Base-by-base conservation (phyloP, 2,888 invertebrate species). In the Stenolophus ochropezus region DNA sequence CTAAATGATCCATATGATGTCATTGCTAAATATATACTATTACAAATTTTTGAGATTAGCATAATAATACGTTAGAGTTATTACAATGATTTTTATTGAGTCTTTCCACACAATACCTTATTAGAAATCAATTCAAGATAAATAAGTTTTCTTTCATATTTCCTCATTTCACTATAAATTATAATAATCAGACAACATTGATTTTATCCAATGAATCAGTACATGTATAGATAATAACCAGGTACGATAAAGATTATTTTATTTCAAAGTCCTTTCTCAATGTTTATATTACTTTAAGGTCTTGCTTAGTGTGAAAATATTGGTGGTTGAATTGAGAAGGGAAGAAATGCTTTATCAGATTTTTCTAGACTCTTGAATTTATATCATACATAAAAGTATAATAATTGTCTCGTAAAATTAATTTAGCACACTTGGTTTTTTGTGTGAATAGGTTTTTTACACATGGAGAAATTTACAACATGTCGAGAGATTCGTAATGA, bases 331-430 rank as follows among this genome's bases (percentile, higher is more conserved):
- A 42, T 11, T 2, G 2, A 11, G 33, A 42, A 42, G 1, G 33
- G 33, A 42, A 6, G 1, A 42, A 42, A 42, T 2, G 33, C 33
- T 42, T 42, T 6, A 42, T 42, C 33, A 42, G 51, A 51, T 56
- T 56, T 56, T 56, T 21, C 23, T 21, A 6, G 21, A 21, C 56
- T 11, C 21, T 56, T 8, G 11, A 21, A 23, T 56, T 56, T 56
- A 56, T 56, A 21, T 21, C 56, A 56, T 11, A 56, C 56, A 56
- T 56, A 56, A 18, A 21, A 21, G 56, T 56, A 56, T 21, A 21
- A 56, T 56, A 56, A 56, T 56, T 56, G 56, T 56, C 56, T 56
- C 56, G 21, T 56, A 56, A 56, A 56, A 56, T 56, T 56, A 56
- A 56, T 56, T 56, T 56, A 56, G 56, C 56, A 11, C 56, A 21